These are phyloP conservation scores for Callipepla squamata DNA, from an alignment of 2,113 vertebrate genomes.

Conservation along the genomic window DNA sequence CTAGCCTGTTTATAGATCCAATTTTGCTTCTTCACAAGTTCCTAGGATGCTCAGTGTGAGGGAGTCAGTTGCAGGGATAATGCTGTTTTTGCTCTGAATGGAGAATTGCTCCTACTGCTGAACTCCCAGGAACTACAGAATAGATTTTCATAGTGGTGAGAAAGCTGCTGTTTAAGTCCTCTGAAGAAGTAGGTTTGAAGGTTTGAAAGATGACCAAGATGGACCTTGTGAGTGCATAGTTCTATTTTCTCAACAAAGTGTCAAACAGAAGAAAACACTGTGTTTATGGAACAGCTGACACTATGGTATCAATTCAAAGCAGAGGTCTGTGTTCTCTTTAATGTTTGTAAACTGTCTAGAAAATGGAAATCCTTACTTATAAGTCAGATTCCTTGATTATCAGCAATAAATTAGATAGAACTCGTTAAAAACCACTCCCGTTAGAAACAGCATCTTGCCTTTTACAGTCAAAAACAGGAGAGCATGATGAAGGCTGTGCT, in stretches of 20 bases:
- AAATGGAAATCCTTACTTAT: accelerated
- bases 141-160: neutral
- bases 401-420: accelerated
- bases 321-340: neutral
- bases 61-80: accelerated
- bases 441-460: neutral
- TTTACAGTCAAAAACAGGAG: neutral
- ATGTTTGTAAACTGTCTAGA: neutral
- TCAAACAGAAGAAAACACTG: neutral
- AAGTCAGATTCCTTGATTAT: accelerated
- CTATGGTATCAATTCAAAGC: neutral
- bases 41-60: neutral
- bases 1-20: accelerated
- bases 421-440: neutral
- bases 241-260: neutral
- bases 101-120: neutral
- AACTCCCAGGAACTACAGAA: neutral
- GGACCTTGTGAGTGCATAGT: neutral
- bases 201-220: accelerated
- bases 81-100: neutral
- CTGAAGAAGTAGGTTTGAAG: neutral
- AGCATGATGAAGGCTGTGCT: neutral
- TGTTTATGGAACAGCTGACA: accelerated
- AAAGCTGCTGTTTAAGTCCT: neutral
- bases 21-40: neutral